These are phyloP conservation scores for Marmota flaviventris DNA, from an alignment of 2,113 vertebrate genomes.

Conservation along the genomic window DNA sequence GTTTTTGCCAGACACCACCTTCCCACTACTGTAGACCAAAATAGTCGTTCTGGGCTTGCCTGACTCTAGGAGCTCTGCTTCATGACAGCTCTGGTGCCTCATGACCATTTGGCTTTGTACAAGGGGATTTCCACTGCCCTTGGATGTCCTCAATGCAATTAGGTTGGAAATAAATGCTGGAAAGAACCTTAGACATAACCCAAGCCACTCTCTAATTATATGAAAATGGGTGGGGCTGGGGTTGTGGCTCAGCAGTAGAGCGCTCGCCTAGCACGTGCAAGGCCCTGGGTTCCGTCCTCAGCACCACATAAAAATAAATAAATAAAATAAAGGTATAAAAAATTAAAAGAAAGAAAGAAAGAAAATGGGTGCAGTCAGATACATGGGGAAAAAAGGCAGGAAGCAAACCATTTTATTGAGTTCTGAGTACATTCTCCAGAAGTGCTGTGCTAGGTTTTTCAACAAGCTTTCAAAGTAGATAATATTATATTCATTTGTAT, in stretches of 20 bases:
- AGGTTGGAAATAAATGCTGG: not conserved
- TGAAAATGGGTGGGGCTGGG: not conserved
- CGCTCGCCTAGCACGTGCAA: no score
- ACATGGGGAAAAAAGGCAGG: not conserved
- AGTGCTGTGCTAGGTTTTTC: not conserved
- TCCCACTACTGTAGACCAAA: slow-evolving; percentile 72
- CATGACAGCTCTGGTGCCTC: not conserved
- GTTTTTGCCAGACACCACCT: slow-evolving; percentile 74
- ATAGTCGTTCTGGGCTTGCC: slow-evolving; percentile 71
- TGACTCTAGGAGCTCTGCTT: not conserved
- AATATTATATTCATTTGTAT: not conserved
- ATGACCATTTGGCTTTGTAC: slow-evolving; percentile 41
- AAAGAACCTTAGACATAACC: slow-evolving; percentile 53
- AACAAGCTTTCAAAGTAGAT: not conserved
- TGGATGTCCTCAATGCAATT: not conserved
- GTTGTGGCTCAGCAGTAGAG: no score
- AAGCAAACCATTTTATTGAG: not conserved
- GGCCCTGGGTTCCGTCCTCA: no score
- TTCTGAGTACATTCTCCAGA: not conserved
- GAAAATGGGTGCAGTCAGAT: not conserved
- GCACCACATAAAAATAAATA: no score
- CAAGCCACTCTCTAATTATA: not conserved
- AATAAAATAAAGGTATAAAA: no score
- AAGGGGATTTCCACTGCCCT: slow-evolving; percentile 19
- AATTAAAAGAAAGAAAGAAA: no score